phyloP scores from a whole-genome alignment of 1,140 invertebrate species.

The Pseudobourletiella spinata region DNA sequence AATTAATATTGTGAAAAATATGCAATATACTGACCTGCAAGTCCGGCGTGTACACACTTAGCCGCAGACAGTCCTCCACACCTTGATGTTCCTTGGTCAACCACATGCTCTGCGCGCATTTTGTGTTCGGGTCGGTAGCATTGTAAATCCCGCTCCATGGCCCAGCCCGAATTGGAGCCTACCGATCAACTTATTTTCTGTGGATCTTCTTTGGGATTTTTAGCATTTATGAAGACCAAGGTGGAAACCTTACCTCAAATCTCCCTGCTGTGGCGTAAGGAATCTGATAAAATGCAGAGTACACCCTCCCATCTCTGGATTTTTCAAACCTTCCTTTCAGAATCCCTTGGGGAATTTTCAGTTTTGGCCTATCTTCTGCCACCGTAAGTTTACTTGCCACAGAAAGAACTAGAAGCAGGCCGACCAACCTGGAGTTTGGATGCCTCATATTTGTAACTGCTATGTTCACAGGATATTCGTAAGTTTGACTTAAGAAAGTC shows the following conservation, averaged over 20 bases:
- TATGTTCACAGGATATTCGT: too few relatives aligned
- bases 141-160: conserved; percentile 42
- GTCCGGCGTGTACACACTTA: conserved; percentile 4
- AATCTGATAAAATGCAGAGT: neutral
- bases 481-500: too few relatives aligned
- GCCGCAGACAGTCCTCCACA: conserved; percentile 9
- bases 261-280: neutral
- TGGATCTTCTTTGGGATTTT: neutral
- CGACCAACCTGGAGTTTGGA: too few relatives aligned
- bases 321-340: neutral
- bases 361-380: neutral
- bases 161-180: conserved; percentile 37
- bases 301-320: neutral
- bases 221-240: too few relatives aligned
- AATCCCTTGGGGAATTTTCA: neutral
- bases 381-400: too few relatives aligned
- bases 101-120: conserved; percentile 40
- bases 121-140: conserved; percentile 39
- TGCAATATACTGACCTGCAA: neutral
- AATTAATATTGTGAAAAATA: neutral
- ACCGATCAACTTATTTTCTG: conserved; percentile 39
- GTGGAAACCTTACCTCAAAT: neutral
- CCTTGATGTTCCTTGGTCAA: neutral
- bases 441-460: too few relatives aligned
- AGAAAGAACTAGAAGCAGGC: too few relatives aligned